These are phyloP conservation scores for Lepidochrysops patricia DNA, from an alignment of 2,888 invertebrate genomes.

Conservation along the genomic window DNA sequence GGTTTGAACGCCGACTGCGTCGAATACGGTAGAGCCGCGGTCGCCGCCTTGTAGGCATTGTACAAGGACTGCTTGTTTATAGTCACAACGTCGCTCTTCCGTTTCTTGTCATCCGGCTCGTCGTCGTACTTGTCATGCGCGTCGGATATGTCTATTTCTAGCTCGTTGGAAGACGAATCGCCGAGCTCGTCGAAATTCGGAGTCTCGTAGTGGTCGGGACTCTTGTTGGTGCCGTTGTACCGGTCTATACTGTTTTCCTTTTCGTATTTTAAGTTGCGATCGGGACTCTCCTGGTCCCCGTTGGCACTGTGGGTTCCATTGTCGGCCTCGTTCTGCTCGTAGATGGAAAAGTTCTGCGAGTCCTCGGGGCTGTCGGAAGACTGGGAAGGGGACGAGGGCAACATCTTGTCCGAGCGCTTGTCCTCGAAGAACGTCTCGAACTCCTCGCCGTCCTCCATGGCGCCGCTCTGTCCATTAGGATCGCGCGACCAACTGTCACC, in stretches of 20 bases:
- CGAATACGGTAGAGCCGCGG: slow-evolving; percentile 78
- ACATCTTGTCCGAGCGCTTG: slow-evolving; percentile 79
- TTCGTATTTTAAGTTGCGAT: slow-evolving; percentile 30
- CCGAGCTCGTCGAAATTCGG: slow-evolving; percentile 84
- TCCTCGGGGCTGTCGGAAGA: slow-evolving; percentile 76
- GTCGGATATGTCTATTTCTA: slow-evolving; percentile 87
- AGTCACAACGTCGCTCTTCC: slow-evolving; percentile 65
- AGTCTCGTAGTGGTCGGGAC: slow-evolving; percentile 78
- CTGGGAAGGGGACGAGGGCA: slow-evolving; percentile 78
- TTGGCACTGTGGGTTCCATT: slow-evolving; percentile 38
- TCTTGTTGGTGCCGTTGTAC: slow-evolving; percentile 62
- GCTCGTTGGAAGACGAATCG: slow-evolving; percentile 84
- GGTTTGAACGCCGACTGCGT: slow-evolving; percentile 88
- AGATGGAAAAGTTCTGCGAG: slow-evolving; percentile 78
- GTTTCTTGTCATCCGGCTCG: slow-evolving; percentile 66
- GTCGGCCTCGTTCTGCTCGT: slow-evolving; percentile 36
- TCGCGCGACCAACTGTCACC: slow-evolving; percentile 89
- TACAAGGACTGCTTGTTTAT: slow-evolving; percentile 72
- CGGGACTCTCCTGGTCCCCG: slow-evolving; percentile 35
- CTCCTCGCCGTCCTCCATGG: slow-evolving; percentile 84
- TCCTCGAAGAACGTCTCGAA: slow-evolving; percentile 91
- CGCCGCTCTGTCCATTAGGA: slow-evolving; percentile 76
- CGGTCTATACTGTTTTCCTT: slow-evolving; percentile 51
- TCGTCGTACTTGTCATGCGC: slow-evolving; percentile 78
- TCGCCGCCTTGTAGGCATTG: slow-evolving; percentile 70